Percentiles rank a stretch among this genome's conserved stretches.
Evolutionary conservation across 30 jellyfish, hydroid and myxozoan species (phyloP).

Genomic region (Nemopilema nomurai): DNA sequence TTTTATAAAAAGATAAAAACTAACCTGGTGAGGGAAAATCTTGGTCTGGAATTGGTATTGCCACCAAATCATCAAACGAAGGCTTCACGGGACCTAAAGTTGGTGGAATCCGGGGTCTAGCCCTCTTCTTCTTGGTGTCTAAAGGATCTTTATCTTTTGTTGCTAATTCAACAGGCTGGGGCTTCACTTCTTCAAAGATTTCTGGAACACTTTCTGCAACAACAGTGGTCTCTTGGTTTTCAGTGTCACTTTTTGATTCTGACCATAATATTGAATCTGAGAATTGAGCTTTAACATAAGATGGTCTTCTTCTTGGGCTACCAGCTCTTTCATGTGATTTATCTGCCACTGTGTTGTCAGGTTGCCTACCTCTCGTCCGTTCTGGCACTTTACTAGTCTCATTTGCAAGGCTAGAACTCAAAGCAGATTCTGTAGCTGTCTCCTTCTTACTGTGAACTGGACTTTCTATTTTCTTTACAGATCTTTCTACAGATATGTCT

Average conservation of each 20-base stretch:
- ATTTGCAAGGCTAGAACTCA: constrained; percentile 35
- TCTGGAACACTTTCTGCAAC: constrained; percentile 5
- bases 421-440: constrained; percentile 6
- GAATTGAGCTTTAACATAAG: constrained; percentile 84
- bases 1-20: background rate
- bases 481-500: constrained; percentile 17
- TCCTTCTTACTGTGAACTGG: background rate
- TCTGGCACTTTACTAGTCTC: constrained; percentile 29
- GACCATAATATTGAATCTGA: constrained; percentile 61
- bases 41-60: constrained; percentile 14
- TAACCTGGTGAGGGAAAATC: constrained; percentile 40
- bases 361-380: constrained; percentile 50
- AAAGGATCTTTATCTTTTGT: constrained; percentile 32
- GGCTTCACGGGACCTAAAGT: constrained; percentile 60
- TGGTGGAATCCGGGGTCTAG: constrained; percentile 74
- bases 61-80: constrained; percentile 15
- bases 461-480: constrained; percentile 12
- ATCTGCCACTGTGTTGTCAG: constrained; percentile 9
- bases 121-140: constrained; percentile 49
- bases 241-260: constrained; percentile 19
- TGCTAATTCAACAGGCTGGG: constrained; percentile 27
- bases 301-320: constrained; percentile 90
- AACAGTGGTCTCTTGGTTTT: background rate
- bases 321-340: constrained; percentile 66
- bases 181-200: constrained; percentile 37